phyloP scores from a whole-genome alignment of 2,113 vertebrate species.

The Urocolius indicus region DNA sequence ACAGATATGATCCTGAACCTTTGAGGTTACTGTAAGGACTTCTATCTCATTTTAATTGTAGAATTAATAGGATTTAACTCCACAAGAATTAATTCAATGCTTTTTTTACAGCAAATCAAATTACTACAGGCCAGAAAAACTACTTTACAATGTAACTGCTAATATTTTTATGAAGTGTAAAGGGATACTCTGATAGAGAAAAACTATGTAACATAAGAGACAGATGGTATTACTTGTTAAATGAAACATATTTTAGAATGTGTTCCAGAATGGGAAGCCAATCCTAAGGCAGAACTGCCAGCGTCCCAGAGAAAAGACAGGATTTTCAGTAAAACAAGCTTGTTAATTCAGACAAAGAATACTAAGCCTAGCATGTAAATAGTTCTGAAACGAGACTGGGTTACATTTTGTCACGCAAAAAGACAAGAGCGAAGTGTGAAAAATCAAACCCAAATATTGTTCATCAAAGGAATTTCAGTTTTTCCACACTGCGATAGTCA shows the following conservation, averaged over 20 bases:
- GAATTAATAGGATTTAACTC: neutral
- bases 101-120: neutral
- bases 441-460: neutral
- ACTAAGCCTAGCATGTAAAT: neutral
- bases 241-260: neutral
- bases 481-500: neutral
- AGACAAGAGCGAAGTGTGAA: neutral
- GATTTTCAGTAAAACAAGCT: neutral
- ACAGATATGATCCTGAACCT: neutral
- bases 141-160: neutral
- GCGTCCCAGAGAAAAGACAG: neutral
- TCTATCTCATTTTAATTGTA: neutral
- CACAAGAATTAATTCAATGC: neutral
- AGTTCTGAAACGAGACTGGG: neutral
- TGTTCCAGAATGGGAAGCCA: neutral
- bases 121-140: neutral
- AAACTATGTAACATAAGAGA: neutral
- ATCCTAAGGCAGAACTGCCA: neutral
- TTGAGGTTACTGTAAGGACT: neutral
- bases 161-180: neutral
- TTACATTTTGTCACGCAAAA: neutral
- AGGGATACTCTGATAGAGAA: neutral
- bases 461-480: neutral
- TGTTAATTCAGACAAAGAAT: neutral
- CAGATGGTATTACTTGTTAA: neutral